These are phyloP conservation scores for Drosophila santomea DNA, from an alignment of 1,140 invertebrate species.

Conservation along the genomic window DNA sequence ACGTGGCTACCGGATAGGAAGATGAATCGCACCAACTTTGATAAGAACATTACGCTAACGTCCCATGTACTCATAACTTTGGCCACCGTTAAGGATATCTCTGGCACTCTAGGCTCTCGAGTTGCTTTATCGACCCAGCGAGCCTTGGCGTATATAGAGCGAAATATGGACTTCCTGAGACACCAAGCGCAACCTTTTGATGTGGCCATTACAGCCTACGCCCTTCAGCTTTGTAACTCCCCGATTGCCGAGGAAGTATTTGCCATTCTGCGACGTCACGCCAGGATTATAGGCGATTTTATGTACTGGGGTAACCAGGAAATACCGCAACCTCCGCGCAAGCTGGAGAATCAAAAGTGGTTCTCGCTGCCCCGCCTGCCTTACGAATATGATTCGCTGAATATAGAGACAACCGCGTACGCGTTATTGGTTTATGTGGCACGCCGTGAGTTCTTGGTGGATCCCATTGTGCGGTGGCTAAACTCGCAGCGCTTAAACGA, in stretches of 20 bases:
- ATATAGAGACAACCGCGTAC: constrained; percentile 97
- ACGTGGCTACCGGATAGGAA: constrained; percentile 93
- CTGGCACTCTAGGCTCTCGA: constrained; percentile 89
- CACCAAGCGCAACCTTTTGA: constrained; percentile 91
- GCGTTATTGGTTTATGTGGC: constrained; percentile 95
- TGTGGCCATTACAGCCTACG: constrained; percentile 94
- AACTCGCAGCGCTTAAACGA: constrained; percentile 96
- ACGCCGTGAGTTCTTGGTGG: constrained; percentile 91
- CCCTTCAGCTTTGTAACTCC: constrained; percentile 92
- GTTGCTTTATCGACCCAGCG: constrained; percentile 89
- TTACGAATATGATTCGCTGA: constrained; percentile 94
- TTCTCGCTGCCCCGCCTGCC: constrained; percentile 94
- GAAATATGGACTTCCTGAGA: constrained; percentile 91
- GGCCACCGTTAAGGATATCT: constrained; percentile 92
- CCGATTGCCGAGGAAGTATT: constrained; percentile 93
- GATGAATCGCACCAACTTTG: constrained; percentile 89
- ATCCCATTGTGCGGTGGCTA: constrained; percentile 96
- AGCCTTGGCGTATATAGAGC: constrained; percentile 93
- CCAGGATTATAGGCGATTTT: constrained; percentile 89
- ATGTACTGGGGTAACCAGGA: constrained; percentile 93
- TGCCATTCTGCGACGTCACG: constrained; percentile 88
- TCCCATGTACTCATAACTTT: constrained; percentile 95
- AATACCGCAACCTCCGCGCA: constrained; percentile 91
- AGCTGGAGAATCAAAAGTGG: constrained; percentile 95
- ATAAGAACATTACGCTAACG: constrained; percentile 92